phyloP scores from a whole-genome alignment of 2,888 invertebrate species.

The Exephanes ischioxanthus region DNA sequence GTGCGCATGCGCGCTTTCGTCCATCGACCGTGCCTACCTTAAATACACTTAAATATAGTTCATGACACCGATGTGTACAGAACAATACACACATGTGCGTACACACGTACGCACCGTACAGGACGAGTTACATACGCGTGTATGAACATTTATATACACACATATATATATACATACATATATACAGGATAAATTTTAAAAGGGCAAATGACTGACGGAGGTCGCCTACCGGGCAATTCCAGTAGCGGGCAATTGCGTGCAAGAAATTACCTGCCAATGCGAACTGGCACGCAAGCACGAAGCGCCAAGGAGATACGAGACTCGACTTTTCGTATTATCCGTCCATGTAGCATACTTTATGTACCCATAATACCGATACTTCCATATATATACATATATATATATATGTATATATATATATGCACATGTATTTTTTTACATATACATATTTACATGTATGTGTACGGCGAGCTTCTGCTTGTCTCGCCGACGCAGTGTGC shows the following conservation, averaged over 20 bases:
- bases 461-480: conserved; percentile 54
- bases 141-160: conserved; percentile 5
- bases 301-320: conserved; percentile 69
- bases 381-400: conserved; percentile 27
- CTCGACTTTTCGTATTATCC: conserved; percentile 61
- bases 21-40: conserved; percentile 51
- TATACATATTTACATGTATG: conserved; percentile 21
- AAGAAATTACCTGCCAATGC: conserved; percentile 83
- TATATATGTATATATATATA: conserved; percentile 8
- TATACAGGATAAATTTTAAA: conserved; percentile 78
- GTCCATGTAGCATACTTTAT: conserved; percentile 44
- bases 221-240: conserved; percentile 83
- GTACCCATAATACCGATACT: conserved; percentile 43
- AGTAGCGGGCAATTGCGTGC: conserved; percentile 84
- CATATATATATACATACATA: conserved; percentile 39
- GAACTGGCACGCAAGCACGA: conserved; percentile 80
- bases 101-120: not conserved
- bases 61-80: conserved; percentile 11
- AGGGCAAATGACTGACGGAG: conserved; percentile 82
- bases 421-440: conserved; percentile 4
- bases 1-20: conserved; percentile 50
- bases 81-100: not conserved
- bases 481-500: conserved; percentile 54
- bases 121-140: not conserved
- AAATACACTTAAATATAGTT: conserved; percentile 25